A percentile compares a stretch with the other conserved stretches of the same genome.
These are phyloP conservation scores for Brenthis hecate DNA, from an alignment of 2,888 invertebrate species.

Conservation along the genomic window DNA sequence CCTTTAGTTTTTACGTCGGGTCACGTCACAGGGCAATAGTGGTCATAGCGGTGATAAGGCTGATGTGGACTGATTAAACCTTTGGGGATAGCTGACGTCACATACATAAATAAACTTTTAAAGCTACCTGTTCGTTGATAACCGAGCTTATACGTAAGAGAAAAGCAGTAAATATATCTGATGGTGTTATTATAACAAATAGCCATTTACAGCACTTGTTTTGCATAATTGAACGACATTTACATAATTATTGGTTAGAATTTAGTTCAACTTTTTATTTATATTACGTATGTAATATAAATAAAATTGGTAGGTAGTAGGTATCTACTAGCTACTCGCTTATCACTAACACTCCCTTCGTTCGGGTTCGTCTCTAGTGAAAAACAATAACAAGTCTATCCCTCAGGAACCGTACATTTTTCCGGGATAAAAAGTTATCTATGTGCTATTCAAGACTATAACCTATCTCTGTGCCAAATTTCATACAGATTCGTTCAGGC, in stretches of 20 bases:
- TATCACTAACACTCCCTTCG: too few species aligned
- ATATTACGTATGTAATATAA: too few species aligned
- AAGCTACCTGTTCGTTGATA: slow-evolving; percentile 16
- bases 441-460: too few species aligned
- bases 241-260: not conserved
- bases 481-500: too few species aligned
- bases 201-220: not conserved
- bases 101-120: slow-evolving; percentile 22
- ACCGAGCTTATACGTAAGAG: not conserved
- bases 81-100: slow-evolving; percentile 20
- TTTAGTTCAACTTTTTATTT: too few species aligned
- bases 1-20: slow-evolving; percentile 31
- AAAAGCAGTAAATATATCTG: not conserved
- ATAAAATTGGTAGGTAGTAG: too few species aligned
- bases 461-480: too few species aligned
- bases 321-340: too few species aligned
- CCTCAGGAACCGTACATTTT: too few species aligned
- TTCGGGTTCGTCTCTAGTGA: too few species aligned
- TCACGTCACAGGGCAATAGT: slow-evolving; percentile 42
- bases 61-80: slow-evolving; percentile 36
- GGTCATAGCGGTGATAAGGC: slow-evolving; percentile 19
- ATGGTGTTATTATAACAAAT: not conserved
- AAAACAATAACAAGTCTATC: too few species aligned
- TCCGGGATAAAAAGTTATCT: too few species aligned
- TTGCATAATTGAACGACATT: not conserved